Evolutionary conservation across 2,797 vertebrate genomes (phyloP).

Genomic region (Pseudomugil tenellus): DNA sequence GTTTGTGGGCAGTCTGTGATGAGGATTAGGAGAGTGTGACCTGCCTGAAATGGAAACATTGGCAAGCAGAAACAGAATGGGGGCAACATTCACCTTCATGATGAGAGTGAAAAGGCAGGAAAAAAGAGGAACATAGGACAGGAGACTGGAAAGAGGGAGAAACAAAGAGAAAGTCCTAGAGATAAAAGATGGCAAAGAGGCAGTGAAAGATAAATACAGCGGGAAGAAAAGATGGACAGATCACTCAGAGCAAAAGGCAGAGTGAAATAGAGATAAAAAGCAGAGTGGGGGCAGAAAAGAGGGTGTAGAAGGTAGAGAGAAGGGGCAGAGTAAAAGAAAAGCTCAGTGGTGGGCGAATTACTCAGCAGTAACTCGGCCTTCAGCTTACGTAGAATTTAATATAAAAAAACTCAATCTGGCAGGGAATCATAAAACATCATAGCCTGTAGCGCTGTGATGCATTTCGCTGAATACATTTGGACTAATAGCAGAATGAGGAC

Average conservation of each 20-base stretch:
- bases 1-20: slow-evolving; percentile 56
- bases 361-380: slow-evolving; percentile 66
- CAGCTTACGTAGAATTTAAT: slow-evolving; percentile 70
- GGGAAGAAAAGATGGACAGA: slow-evolving; percentile 40
- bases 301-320: slow-evolving; percentile 15
- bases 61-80: slow-evolving; percentile 30
- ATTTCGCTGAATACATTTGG: slow-evolving; percentile 70
- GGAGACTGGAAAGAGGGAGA: slow-evolving; percentile 4
- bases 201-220: slow-evolving; percentile 42
- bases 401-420: slow-evolving; percentile 53
- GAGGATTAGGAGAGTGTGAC: slow-evolving; percentile 47
- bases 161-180: slow-evolving; percentile 23
- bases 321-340: slow-evolving; percentile 54
- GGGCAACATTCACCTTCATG: slow-evolving; percentile 32
- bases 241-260: slow-evolving; percentile 35
- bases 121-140: slow-evolving; percentile 2
- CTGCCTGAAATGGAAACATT: slow-evolving; percentile 41
- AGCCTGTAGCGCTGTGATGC: slow-evolving; percentile 58
- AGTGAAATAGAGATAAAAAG: slow-evolving; percentile 49
- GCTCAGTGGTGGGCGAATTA: slow-evolving; percentile 65
- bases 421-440: slow-evolving; percentile 65
- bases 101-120: slow-evolving; percentile 19
- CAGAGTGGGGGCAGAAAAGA: slow-evolving; percentile 40
- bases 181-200: slow-evolving; percentile 36
- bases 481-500: slow-evolving; percentile 55